phyloP scores from a whole-genome alignment of 2,888 invertebrate species.

The Nomada fucata region DNA sequence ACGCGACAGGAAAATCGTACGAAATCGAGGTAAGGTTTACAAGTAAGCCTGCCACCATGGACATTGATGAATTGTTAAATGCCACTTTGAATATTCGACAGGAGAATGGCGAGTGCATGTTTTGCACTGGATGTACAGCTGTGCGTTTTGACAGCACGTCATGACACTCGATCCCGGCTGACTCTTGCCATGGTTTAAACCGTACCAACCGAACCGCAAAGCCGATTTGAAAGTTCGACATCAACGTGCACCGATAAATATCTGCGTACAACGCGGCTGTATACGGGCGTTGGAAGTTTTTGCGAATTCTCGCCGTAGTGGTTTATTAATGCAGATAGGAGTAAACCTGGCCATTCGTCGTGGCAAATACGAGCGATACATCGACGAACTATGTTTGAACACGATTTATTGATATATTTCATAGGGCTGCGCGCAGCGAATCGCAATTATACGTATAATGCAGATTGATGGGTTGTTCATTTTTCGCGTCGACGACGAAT shows the following conservation, averaged over 20 bases:
- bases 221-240: conserved; percentile 39
- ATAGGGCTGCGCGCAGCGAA: background rate
- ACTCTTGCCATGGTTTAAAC: conserved; percentile 40
- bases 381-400: background rate
- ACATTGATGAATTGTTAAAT: conserved; percentile 65
- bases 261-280: background rate
- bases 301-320: background rate
- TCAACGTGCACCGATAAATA: conserved; percentile 15
- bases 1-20: conserved; percentile 47
- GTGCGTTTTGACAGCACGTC: conserved; percentile 45
- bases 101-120: conserved; percentile 62
- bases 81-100: conserved; percentile 59
- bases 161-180: conserved; percentile 39
- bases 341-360: background rate
- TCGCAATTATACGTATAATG: background rate
- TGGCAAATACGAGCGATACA: conserved; percentile 1
- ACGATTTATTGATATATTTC: background rate
- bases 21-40: conserved; percentile 52
- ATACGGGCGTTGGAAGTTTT: background rate
- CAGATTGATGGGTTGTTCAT: background rate
- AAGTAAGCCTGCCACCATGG: conserved; percentile 24
- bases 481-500: background rate
- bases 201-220: conserved; percentile 22
- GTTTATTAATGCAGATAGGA: conserved; percentile 25
- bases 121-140: conserved; percentile 48